Conservation (phyloP, 2,113 vertebrate species). For the Tetrao urogallus region DNA sequence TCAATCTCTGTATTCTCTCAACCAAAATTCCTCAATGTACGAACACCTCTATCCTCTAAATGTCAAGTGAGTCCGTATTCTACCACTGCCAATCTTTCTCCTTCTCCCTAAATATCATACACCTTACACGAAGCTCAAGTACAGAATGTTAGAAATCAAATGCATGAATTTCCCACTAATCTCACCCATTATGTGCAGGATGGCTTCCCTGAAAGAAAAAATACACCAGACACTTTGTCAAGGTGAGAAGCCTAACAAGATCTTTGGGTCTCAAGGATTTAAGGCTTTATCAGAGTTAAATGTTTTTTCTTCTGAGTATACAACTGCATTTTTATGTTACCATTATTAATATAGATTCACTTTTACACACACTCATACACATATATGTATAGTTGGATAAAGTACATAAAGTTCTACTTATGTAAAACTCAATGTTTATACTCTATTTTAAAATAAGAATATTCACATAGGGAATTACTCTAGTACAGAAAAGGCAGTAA, state of each 20-base stretch:
- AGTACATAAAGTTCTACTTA: neutral
- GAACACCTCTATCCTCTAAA: neutral
- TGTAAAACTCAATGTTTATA: neutral
- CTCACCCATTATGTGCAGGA: neutral
- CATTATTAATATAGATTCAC: neutral
- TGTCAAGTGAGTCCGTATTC: neutral
- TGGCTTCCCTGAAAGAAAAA: neutral
- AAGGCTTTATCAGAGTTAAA: neutral
- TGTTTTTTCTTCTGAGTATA: neutral
- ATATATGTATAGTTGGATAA: neutral
- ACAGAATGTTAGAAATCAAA: neutral
- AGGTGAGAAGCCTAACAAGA: neutral
- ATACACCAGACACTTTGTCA: neutral
- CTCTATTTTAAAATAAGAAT: neutral
- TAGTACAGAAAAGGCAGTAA: constrained; percentile 23
- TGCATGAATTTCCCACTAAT: neutral
- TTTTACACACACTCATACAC: neutral
- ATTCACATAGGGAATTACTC: neutral
- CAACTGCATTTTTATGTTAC: neutral
- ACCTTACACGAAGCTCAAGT: neutral
- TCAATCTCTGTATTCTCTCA: neutral
- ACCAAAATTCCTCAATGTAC: neutral
- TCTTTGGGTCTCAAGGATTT: neutral
- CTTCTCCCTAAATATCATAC: neutral
- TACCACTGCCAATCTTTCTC: neutral